Evolutionary conservation across 2,113 vertebrate species (phyloP).

Genomic region (Amphilophus citrinellus): DNA sequence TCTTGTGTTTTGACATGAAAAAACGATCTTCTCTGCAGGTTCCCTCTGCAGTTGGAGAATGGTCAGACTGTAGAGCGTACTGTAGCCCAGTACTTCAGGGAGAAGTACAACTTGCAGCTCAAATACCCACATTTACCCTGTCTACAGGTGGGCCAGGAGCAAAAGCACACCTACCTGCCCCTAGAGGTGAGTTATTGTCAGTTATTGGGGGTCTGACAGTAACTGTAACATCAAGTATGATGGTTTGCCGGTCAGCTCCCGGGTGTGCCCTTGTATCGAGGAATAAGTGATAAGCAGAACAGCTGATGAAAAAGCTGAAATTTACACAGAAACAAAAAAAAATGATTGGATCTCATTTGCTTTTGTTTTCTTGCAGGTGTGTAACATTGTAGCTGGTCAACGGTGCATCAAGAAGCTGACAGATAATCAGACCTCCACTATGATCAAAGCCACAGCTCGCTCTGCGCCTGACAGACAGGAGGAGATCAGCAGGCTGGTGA

Average conservation of each 20-base stretch:
- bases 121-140: conserved; percentile 99
- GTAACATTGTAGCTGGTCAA: conserved; percentile 98
- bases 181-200: conserved; percentile 88
- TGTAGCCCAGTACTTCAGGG: conserved; percentile 99
- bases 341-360: background rate
- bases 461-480: conserved; percentile 98
- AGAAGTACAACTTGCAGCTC: conserved; percentile 98
- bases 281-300: background rate
- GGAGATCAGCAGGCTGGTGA: conserved; percentile 98
- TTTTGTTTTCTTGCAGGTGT: conserved; percentile 84
- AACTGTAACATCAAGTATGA: background rate
- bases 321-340: background rate
- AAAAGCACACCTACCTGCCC: conserved; percentile 99
- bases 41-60: conserved; percentile 97
- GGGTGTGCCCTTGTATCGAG: background rate
- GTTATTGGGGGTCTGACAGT: background rate
- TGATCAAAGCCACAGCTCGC: conserved; percentile 98
- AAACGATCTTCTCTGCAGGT: conserved; percentile 79
- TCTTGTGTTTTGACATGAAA: background rate
- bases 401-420: conserved; percentile 99
- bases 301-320: background rate
- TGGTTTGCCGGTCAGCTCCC: background rate
- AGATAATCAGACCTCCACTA: conserved; percentile 99
- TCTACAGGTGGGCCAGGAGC: conserved; percentile 98
- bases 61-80: conserved; percentile 99